These are phyloP conservation scores for Agonopterix heracliana DNA, from an alignment of 2,888 invertebrate genomes.

Conservation along the genomic window DNA sequence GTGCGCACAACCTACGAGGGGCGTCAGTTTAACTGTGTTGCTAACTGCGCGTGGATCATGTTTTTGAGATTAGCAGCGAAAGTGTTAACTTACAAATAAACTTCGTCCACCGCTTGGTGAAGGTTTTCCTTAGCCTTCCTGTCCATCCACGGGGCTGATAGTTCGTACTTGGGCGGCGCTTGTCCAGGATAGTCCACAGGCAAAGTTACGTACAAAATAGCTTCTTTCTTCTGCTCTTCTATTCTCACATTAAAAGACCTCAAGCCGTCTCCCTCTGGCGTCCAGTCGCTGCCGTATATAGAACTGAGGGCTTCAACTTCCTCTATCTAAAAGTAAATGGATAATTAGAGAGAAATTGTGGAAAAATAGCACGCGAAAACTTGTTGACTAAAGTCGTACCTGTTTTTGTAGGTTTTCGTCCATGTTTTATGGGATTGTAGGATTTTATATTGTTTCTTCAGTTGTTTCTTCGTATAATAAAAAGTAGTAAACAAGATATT, in stretches of 20 bases:
- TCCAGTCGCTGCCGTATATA: conserved; percentile 84
- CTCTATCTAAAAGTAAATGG: conserved; percentile 60
- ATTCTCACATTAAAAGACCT: conserved; percentile 78
- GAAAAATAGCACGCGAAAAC: neutral
- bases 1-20: no score
- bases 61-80: no score
- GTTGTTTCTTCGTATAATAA: no score
- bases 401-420: neutral
- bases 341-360: neutral
- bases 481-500: no score
- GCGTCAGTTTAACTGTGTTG: no score
- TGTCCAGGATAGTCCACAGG: conserved; percentile 79
- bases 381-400: neutral
- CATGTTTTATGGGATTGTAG: neutral
- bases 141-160: conserved; percentile 83
- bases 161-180: conserved; percentile 80
- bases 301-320: conserved; percentile 84
- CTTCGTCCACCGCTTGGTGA: conserved; percentile 73
- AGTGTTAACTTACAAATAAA: conserved; percentile 78
- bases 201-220: conserved; percentile 79
- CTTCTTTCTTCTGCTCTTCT: conserved; percentile 61
- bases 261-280: conserved; percentile 71
- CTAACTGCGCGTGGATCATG: no score
- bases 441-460: no score
- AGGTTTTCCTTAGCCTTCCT: conserved; percentile 75